Evolutionary conservation across 2,888 invertebrate genomes (phyloP).

Genomic region (Campaea margaritaria): DNA sequence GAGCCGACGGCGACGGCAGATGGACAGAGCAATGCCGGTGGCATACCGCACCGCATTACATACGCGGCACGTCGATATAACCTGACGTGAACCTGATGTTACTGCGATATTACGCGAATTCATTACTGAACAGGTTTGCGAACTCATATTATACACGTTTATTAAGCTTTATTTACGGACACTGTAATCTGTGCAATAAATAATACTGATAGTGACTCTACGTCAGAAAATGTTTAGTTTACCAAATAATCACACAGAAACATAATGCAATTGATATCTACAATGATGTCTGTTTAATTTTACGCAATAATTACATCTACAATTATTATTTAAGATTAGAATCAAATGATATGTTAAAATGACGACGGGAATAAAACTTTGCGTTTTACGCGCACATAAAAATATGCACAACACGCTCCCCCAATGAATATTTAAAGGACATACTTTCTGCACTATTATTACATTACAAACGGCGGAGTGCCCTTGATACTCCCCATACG

Average conservation of each 20-base stretch:
- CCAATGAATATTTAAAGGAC: constrained; percentile 57
- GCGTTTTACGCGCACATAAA: constrained; percentile 33
- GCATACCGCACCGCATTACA: constrained; percentile 52
- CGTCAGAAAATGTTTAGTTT: constrained; percentile 25
- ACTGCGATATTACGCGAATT: constrained; percentile 57
- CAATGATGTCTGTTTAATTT: constrained; percentile 8
- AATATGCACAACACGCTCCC: constrained; percentile 51
- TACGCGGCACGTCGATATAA: constrained; percentile 55
- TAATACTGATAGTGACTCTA: constrained; percentile 21
- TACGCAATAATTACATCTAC: background rate
- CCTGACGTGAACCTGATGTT: constrained; percentile 50
- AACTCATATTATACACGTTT: constrained; percentile 42
- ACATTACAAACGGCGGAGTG: constrained; percentile 76
- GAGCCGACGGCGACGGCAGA: constrained; percentile 54
- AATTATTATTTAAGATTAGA: background rate
- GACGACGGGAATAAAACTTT: constrained; percentile 15
- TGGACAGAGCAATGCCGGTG: constrained; percentile 64
- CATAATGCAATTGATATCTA: constrained; percentile 5
- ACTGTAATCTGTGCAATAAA: constrained; percentile 50
- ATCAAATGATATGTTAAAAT: constrained; percentile 11
- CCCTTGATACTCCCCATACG: constrained; percentile 80
- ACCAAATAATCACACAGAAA: background rate
- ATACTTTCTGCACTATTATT: constrained; percentile 77
- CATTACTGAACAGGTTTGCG: constrained; percentile 65
- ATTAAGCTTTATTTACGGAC: constrained; percentile 54